Percentiles rank a stretch among this genome's conserved stretches.
Conservation (phyloP, 1,140 invertebrate genomes). For the Drosophila tropicalis region DNA sequence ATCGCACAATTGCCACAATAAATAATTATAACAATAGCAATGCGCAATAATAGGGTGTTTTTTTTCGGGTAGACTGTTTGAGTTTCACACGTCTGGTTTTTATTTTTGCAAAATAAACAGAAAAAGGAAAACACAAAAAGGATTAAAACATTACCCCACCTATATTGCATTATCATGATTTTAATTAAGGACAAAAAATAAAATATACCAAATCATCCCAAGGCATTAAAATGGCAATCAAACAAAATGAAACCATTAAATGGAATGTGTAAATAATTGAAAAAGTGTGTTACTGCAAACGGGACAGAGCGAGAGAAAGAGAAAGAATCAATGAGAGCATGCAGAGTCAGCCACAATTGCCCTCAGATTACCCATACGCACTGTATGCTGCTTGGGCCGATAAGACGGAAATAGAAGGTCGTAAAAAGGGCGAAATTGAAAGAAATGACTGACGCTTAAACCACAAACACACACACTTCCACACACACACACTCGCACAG, state of each 20-base stretch:
- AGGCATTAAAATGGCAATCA: constrained; percentile 20
- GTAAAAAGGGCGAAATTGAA: constrained; percentile 31
- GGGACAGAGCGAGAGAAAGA: neutral
- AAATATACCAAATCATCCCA: constrained; percentile 9
- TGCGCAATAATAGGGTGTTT: neutral
- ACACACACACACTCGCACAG: constrained; percentile 21
- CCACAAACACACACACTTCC: constrained; percentile 2
- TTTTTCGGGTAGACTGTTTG: neutral
- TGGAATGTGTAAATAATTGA: constrained; percentile 37
- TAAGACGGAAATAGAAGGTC: constrained; percentile 16
- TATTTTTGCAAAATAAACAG: neutral
- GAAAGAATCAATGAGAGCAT: neutral
- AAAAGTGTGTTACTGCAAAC: constrained; percentile 15
- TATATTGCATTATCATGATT: constrained; percentile 29
- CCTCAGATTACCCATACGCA: constrained; percentile 39
- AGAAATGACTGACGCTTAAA: constrained; percentile 31
- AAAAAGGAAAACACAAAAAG: neutral
- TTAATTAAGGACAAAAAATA: constrained; percentile 14
- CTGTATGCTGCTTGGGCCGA: constrained; percentile 9
- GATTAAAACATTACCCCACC: constrained; percentile 2
- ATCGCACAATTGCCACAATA: constrained; percentile 15
- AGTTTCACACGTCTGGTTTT: constrained; percentile 5
- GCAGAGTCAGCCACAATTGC: constrained; percentile 21
- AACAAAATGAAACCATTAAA: constrained; percentile 18
- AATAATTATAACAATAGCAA: constrained; percentile 9